phyloP scores from a whole-genome alignment of 2,113 vertebrate species.

The Isichthys henryi region DNA sequence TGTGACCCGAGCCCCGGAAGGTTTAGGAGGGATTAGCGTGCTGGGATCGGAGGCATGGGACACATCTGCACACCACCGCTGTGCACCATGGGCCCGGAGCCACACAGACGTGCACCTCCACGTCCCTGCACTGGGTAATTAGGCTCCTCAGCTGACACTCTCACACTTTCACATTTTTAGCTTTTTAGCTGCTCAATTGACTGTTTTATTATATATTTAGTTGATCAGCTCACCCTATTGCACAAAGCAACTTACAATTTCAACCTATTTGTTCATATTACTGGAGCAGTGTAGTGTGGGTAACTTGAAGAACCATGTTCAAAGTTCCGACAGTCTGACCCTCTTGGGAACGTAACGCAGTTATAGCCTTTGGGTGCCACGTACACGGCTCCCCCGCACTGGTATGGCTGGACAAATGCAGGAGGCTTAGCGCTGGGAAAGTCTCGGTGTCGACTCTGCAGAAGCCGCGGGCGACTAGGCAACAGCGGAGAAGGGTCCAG shows the following conservation, averaged over 20 bases:
- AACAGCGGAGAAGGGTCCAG: constrained; percentile 31
- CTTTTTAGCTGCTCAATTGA: neutral
- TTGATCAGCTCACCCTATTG: neutral
- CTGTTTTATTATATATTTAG: neutral
- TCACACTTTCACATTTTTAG: neutral
- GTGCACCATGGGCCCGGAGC: neutral
- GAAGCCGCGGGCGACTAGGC: neutral
- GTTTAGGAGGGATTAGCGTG: neutral
- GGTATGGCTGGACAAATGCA: neutral
- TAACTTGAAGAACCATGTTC: neutral
- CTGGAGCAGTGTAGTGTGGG: neutral
- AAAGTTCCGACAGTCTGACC: neutral
- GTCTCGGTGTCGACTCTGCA: neutral
- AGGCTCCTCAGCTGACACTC: neutral
- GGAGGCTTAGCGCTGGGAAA: neutral
- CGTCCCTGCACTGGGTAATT: neutral
- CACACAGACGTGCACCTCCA: neutral
- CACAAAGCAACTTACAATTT: neutral
- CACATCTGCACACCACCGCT: neutral
- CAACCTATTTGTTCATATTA: neutral
- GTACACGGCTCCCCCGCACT: neutral
- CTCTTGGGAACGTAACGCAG: neutral
- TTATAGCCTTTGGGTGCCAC: neutral
- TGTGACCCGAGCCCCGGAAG: neutral
- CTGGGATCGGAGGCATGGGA: neutral